Percentiles rank a stretch among this genome's conserved stretches.
These are phyloP conservation scores for Melanocharis versteri DNA, from an alignment of 2,113 vertebrate species.

Conservation along the genomic window DNA sequence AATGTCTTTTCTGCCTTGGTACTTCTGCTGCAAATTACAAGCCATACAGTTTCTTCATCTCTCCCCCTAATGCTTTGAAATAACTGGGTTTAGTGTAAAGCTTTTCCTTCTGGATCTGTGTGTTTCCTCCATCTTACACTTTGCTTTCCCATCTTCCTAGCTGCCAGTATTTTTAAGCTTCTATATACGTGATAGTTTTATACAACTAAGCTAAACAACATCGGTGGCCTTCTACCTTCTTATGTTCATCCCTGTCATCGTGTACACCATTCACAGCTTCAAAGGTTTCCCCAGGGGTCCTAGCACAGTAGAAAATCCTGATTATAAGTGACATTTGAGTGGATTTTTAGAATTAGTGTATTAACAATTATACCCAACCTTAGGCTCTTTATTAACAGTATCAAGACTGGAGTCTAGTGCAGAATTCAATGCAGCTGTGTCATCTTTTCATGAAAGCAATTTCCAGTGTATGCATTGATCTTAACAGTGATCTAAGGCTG, in stretches of 20 bases:
- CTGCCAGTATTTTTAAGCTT: slow-evolving; percentile 66
- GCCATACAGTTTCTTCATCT: slow-evolving; percentile 57
- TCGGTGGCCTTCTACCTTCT: slow-evolving; percentile 65
- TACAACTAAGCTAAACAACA: slow-evolving; percentile 66
- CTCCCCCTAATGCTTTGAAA: slow-evolving; percentile 50
- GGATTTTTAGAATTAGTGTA: slow-evolving; percentile 83
- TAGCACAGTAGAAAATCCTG: slow-evolving; percentile 78
- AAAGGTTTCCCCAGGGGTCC: slow-evolving; percentile 79
- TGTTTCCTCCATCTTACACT: slow-evolving; percentile 40
- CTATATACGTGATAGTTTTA: slow-evolving; percentile 68
- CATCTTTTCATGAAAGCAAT: slow-evolving; percentile 63
- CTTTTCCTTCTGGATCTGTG: slow-evolving; percentile 60
- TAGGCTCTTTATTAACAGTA: slow-evolving; percentile 79
- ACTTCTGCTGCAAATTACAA: slow-evolving; percentile 73
- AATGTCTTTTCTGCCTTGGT: slow-evolving; percentile 68
- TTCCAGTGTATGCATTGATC: slow-evolving; percentile 44
- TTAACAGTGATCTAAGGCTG: slow-evolving; percentile 41
- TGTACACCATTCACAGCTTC: slow-evolving; percentile 71
- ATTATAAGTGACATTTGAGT: slow-evolving; percentile 83
- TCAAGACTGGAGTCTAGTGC: slow-evolving; percentile 63
- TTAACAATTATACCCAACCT: slow-evolving; percentile 80
- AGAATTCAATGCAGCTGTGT: slow-evolving; percentile 64
- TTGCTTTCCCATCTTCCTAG: slow-evolving; percentile 64
- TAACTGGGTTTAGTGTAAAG: slow-evolving; percentile 49
- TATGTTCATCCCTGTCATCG: slow-evolving; percentile 70